Percentiles rank a stretch among this genome's conserved stretches.
These are phyloP conservation scores for Leptodactylus fallax DNA, from an alignment of 2,797 vertebrate species.

Conservation along the genomic window DNA sequence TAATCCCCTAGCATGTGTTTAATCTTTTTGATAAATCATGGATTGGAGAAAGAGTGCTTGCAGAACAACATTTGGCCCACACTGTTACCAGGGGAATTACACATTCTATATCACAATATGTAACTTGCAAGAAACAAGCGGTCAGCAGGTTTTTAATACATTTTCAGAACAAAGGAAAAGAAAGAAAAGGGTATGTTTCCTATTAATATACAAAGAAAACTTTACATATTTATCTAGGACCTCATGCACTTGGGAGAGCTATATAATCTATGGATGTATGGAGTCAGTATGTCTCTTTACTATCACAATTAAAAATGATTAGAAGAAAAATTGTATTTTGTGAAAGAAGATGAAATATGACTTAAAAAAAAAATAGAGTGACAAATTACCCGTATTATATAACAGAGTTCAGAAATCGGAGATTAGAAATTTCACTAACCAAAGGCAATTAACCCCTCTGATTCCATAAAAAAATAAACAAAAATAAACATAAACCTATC, in stretches of 20 bases:
- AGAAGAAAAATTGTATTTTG: too few species aligned
- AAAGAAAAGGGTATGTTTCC: neutral
- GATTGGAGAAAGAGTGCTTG: slow-evolving; percentile 38
- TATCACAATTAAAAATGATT: too few species aligned
- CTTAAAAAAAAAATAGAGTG: too few species aligned
- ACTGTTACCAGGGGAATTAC: slow-evolving; percentile 35
- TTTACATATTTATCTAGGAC: neutral
- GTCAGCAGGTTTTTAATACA: slow-evolving; percentile 6
- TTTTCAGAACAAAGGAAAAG: neutral
- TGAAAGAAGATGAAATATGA: too few species aligned
- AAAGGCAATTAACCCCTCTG: too few species aligned
- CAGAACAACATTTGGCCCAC: slow-evolving; percentile 50
- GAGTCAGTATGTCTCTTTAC: too few species aligned
- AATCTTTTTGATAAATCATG: slow-evolving; percentile 59
- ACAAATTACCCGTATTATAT: too few species aligned
- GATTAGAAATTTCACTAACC: too few species aligned
- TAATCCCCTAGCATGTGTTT: slow-evolving; percentile 58
- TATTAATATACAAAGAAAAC: neutral
- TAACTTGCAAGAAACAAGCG: slow-evolving; percentile 22
- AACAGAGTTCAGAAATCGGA: too few species aligned
- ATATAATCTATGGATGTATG: too few species aligned
- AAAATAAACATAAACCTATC: too few species aligned
- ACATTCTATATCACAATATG: slow-evolving; percentile 37
- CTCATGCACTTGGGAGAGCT: neutral
- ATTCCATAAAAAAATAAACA: too few species aligned